Evolutionary conservation across 1,140 invertebrate genomes (phyloP).

Genomic region (Dinothrombium tinctorium): DNA sequence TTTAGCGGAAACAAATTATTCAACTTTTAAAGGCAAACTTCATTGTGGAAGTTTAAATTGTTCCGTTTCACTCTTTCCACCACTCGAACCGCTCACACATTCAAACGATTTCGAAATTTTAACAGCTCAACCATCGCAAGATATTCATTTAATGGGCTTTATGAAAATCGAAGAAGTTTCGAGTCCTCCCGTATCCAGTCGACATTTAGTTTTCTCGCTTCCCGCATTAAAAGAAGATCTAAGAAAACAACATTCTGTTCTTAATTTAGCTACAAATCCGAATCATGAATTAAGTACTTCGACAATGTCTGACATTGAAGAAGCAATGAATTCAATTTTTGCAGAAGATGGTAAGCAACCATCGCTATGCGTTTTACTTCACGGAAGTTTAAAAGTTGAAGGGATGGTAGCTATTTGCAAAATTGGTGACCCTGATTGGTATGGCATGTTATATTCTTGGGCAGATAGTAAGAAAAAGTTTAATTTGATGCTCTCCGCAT

Average conservation of each 20-base stretch:
- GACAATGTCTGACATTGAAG: background rate
- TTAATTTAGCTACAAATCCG: background rate
- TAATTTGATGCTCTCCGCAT: conserved; percentile 67
- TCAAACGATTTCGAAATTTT: conserved; percentile 36
- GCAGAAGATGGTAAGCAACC: conserved; percentile 53
- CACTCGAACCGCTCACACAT: conserved; percentile 39
- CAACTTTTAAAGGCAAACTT: conserved; percentile 43
- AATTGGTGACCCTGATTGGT: conserved; percentile 46
- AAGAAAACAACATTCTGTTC: background rate
- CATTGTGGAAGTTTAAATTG: conserved; percentile 51
- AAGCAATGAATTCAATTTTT: conserved; percentile 2
- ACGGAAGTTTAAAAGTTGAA: conserved; percentile 64
- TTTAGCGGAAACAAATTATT: conserved; percentile 48
- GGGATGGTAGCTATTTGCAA: conserved; percentile 25
- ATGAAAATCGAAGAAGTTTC: conserved; percentile 55
- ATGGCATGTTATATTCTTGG: conserved; percentile 77
- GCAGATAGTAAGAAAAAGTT: conserved; percentile 85
- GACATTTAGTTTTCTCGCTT: conserved; percentile 62
- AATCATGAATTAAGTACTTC: conserved; percentile 2
- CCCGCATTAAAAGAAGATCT: conserved; percentile 25
- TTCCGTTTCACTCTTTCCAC: conserved; percentile 45
- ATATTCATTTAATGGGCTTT: conserved; percentile 54
- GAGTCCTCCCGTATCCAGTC: conserved; percentile 73
- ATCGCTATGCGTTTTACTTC: conserved; percentile 75
- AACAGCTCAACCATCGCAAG: conserved; percentile 33